Conservation (phyloP, 2,888 invertebrate genomes). For the Gastracanthus pulcherrimus region DNA sequence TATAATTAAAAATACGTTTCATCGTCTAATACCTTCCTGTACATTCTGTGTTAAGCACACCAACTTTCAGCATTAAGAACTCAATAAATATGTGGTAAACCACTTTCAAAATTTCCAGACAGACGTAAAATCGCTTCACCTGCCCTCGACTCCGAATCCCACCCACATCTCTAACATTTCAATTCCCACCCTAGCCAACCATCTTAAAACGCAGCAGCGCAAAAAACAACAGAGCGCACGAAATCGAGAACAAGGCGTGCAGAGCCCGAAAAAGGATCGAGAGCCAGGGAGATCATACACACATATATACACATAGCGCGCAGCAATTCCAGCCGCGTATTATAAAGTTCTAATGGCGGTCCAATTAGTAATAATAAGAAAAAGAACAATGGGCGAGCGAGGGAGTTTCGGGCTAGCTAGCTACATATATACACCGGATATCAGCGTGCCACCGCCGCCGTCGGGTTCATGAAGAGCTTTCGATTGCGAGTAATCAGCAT, state of each 20-base stretch:
- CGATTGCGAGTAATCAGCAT: slow-evolving; percentile 72
- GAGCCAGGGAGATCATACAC: neutral
- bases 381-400: slow-evolving; percentile 51
- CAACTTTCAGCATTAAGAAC: no score
- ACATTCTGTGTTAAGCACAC: no score
- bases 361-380: slow-evolving; percentile 43
- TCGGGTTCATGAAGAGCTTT: slow-evolving; percentile 60
- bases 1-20: no score
- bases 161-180: no score
- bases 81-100: no score
- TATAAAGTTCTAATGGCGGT: slow-evolving; percentile 40
- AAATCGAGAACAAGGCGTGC: neutral
- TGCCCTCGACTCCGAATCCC: no score
- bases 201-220: neutral
- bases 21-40: no score
- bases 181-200: no score
- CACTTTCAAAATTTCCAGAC: no score
- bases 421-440: no score
- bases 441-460: slow-evolving; percentile 1
- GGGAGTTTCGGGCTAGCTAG: slow-evolving; percentile 18
- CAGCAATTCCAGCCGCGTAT: neutral
- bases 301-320: neutral
- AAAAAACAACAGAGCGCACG: neutral
- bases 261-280: no score
- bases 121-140: no score